A percentile compares a stretch with the other conserved stretches of the same genome.
Evolutionary conservation across 2,113 vertebrate genomes (phyloP).

Genomic region (Sinocyclocheilus rhinocerous): DNA sequence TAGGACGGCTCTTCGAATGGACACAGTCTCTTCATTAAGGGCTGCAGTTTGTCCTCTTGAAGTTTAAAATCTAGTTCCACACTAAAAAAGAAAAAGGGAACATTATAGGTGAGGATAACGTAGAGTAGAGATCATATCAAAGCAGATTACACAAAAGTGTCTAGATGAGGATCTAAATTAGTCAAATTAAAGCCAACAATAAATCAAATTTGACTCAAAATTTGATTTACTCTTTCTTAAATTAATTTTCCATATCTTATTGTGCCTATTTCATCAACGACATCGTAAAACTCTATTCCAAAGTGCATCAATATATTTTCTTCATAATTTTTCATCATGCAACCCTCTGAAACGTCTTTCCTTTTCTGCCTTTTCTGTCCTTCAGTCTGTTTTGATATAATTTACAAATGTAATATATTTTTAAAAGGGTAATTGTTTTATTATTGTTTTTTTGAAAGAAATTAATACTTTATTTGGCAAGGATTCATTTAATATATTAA

Average conservation of each 20-base stretch:
- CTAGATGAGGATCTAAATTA: background rate
- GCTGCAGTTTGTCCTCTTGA: slow-evolving; percentile 97
- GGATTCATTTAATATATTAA: too few relatives aligned
- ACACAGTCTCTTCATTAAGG: slow-evolving; percentile 93
- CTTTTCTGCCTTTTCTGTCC: background rate
- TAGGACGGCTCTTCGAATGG: slow-evolving; percentile 88
- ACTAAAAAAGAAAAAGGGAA: slow-evolving; percentile 70
- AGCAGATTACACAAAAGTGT: background rate
- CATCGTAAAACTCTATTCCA: background rate
- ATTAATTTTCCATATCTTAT: background rate
- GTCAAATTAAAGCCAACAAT: background rate
- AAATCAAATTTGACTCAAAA: background rate
- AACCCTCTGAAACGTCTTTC: background rate
- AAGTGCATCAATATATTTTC: background rate
- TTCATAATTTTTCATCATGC: background rate
- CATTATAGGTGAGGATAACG: background rate
- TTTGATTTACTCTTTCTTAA: too few relatives aligned
- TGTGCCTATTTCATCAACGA: background rate
- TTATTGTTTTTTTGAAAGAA: too few relatives aligned
- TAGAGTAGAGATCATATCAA: background rate
- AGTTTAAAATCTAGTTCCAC: slow-evolving; percentile 99
- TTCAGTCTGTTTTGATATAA: background rate
- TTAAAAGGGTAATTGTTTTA: too few relatives aligned
- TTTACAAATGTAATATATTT: too few relatives aligned
- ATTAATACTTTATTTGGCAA: too few relatives aligned